Evolutionary conservation across 2,113 vertebrate species (phyloP).

Genomic region (Psettodes erumei): DNA sequence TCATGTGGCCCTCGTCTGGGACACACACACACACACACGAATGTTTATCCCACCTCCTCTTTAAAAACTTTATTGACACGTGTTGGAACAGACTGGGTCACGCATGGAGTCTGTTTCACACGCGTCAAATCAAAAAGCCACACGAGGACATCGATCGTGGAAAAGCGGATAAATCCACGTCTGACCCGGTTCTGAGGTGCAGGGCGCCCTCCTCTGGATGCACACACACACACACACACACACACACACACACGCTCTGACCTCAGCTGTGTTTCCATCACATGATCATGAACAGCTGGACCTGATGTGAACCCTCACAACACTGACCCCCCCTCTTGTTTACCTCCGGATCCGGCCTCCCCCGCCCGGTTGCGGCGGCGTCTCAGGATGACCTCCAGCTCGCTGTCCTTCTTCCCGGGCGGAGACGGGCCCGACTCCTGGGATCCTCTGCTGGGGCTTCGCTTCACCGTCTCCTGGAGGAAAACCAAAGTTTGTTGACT

Average conservation of each 20-base stretch:
- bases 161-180: slow-evolving; percentile 32
- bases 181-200: not conserved
- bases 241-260: slow-evolving; percentile 10
- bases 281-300: not conserved
- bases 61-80: not conserved
- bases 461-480: slow-evolving; percentile 83
- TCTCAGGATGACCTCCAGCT: slow-evolving; percentile 86
- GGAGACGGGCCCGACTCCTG: slow-evolving; percentile 74
- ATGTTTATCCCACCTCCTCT: too few relatives aligned
- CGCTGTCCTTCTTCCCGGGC: slow-evolving; percentile 81
- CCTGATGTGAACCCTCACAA: not conserved
- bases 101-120: not conserved
- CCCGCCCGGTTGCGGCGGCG: slow-evolving; percentile 84
- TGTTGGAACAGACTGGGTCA: not conserved
- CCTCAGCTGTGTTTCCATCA: not conserved
- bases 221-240: slow-evolving; percentile 2
- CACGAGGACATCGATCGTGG: not conserved
- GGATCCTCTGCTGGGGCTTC: slow-evolving; percentile 84
- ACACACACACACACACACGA: too few relatives aligned
- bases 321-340: not conserved
- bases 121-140: not conserved
- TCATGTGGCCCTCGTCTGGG: slow-evolving; percentile 79
- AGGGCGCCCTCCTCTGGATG: slow-evolving; percentile 32
- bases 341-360: slow-evolving; percentile 74
- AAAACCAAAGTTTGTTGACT: not conserved